phyloP scores from a whole-genome alignment of 2,888 invertebrate species.

The Drosophila anomelani region DNA sequence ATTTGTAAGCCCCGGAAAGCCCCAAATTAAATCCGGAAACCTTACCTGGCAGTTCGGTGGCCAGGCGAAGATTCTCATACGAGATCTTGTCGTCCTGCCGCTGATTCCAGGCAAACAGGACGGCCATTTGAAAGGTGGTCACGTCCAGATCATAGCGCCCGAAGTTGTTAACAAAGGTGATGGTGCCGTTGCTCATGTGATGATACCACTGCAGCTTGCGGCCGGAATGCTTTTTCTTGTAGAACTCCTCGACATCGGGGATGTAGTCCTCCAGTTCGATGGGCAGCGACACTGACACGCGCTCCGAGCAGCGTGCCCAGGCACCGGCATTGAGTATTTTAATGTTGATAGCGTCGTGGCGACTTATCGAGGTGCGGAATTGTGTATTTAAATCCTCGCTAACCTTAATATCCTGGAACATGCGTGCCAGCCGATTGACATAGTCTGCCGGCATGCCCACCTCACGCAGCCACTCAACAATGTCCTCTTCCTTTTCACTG shows the following conservation, averaged over 20 bases:
- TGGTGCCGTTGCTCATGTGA: conserved; percentile 99
- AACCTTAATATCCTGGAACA: conserved; percentile 98
- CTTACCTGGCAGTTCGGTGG: conserved; percentile 95
- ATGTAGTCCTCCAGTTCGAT: conserved; percentile 99
- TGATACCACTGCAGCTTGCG: conserved; percentile 99
- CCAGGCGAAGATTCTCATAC: conserved; percentile 98
- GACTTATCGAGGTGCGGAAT: conserved; percentile 93
- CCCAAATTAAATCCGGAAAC: too few species aligned
- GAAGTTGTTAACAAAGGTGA: conserved; percentile 96
- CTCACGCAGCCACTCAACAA: conserved; percentile 99
- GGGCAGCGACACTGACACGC: conserved; percentile 97
- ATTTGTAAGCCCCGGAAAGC: not conserved
- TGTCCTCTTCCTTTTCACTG: conserved; percentile 99
- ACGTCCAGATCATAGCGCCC: conserved; percentile 99
- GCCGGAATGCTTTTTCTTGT: conserved; percentile 98
- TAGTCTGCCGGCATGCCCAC: conserved; percentile 99
- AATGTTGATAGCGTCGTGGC: conserved; percentile 96
- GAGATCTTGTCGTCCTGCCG: conserved; percentile 95
- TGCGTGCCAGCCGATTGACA: conserved; percentile 98
- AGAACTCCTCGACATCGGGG: conserved; percentile 99
- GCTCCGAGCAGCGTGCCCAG: conserved; percentile 97
- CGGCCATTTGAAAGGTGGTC: conserved; percentile 99
- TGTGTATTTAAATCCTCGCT: conserved; percentile 98
- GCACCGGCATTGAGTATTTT: conserved; percentile 99
- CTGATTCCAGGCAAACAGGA: conserved; percentile 99